These are phyloP conservation scores for Papilio demoleus DNA, from an alignment of 2,888 invertebrate species.

Conservation along the genomic window DNA sequence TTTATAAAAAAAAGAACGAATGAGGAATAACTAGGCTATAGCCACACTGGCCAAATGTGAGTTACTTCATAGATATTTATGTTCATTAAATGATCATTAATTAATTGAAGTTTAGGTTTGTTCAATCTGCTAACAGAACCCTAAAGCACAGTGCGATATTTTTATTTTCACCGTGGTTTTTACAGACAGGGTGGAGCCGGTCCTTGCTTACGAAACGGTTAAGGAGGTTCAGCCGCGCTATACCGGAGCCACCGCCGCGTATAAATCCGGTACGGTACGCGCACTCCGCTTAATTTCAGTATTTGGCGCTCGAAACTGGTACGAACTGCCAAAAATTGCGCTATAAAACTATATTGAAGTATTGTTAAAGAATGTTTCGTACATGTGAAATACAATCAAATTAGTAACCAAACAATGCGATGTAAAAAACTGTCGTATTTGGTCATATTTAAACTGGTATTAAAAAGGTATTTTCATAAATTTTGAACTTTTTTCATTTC, in stretches of 20 bases:
- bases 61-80: too few relatives aligned
- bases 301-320: constrained; percentile 8
- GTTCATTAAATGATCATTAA: too few relatives aligned
- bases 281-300: neutral
- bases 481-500: too few relatives aligned
- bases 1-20: too few relatives aligned
- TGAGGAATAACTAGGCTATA: too few relatives aligned
- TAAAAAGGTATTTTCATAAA: too few relatives aligned
- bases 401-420: too few relatives aligned
- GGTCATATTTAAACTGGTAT: neutral
- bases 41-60: too few relatives aligned
- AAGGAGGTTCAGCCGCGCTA: constrained; percentile 34
- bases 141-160: constrained; percentile 54
- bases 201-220: constrained; percentile 43
- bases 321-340: constrained; percentile 5
- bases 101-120: too few relatives aligned
- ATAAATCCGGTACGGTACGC: constrained; percentile 31
- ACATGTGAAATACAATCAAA: neutral
- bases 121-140: constrained; percentile 46
- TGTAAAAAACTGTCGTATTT: neutral
- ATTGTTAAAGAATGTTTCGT: neutral
- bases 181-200: constrained; percentile 61
- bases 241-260: constrained; percentile 19
- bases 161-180: constrained; percentile 62
- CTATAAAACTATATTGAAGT: constrained; percentile 12